A percentile compares a stretch with the other conserved stretches of the same genome.
phyloP scores from a whole-genome alignment of 2,888 invertebrate species.

The Gerosis bhagava region DNA sequence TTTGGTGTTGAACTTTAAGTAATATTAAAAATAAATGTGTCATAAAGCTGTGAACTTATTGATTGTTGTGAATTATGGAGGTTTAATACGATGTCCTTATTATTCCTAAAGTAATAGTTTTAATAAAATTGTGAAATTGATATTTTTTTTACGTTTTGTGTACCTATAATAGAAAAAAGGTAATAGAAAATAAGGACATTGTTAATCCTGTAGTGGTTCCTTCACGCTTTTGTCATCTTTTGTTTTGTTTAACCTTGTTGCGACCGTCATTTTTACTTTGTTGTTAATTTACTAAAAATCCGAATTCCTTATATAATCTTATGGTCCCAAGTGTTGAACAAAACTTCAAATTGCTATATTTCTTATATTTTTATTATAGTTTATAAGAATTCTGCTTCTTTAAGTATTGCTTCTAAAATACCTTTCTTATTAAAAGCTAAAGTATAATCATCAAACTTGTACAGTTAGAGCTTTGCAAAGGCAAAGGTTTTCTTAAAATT shows the following conservation, averaged over 20 bases:
- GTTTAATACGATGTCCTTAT: constrained; percentile 59
- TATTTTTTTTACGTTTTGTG: too few relatives aligned
- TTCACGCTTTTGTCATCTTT: constrained; percentile 69
- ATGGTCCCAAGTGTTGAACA: constrained; percentile 76
- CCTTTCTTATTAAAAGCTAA: constrained; percentile 10
- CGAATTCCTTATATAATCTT: constrained; percentile 38
- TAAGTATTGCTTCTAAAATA: constrained; percentile 25
- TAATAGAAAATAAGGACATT: constrained; percentile 63
- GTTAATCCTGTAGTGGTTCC: constrained; percentile 49
- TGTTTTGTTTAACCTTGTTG: constrained; percentile 77
- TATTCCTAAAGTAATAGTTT: too few relatives aligned
- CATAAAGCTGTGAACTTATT: constrained; percentile 62
- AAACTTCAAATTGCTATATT: constrained; percentile 72
- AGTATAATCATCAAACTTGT: background rate
- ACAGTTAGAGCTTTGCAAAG: constrained; percentile 26
- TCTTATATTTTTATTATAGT: constrained; percentile 54
- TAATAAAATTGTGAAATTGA: too few relatives aligned
- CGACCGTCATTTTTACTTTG: constrained; percentile 43
- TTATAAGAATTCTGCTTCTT: constrained; percentile 43
- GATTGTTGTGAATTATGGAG: constrained; percentile 60
- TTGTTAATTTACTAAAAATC: constrained; percentile 38
- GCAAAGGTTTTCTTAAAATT: constrained; percentile 12
- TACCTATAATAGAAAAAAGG: too few relatives aligned
- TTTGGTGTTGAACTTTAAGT: constrained; percentile 24
- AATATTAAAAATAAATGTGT: constrained; percentile 13